These are phyloP conservation scores for Falco biarmicus DNA, from an alignment of 2,797 vertebrate species.

Conservation along the genomic window DNA sequence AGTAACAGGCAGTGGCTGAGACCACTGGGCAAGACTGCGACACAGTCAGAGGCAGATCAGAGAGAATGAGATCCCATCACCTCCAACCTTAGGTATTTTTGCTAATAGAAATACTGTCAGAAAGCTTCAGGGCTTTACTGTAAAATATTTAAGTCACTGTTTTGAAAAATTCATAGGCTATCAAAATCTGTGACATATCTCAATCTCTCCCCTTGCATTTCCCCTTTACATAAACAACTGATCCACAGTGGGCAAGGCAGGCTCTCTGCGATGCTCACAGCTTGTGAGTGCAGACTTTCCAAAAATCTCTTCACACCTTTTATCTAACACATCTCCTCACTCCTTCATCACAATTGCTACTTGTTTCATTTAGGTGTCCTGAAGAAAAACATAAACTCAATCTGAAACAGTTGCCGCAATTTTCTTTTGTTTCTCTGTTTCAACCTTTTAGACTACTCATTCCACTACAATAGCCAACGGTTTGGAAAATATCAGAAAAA, in stretches of 20 bases:
- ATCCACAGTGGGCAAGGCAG: background rate
- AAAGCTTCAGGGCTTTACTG: background rate
- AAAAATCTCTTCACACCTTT: background rate
- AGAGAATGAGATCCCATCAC: background rate
- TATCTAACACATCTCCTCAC: background rate
- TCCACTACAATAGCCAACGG: background rate
- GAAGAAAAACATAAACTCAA: background rate
- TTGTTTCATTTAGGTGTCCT: background rate
- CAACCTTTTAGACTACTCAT: background rate
- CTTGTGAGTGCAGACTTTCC: background rate
- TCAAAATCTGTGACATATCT: background rate
- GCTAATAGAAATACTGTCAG: background rate
- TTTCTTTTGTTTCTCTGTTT: background rate
- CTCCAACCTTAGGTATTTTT: background rate
- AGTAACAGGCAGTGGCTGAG: background rate
- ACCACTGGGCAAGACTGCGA: background rate
- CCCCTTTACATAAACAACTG: background rate
- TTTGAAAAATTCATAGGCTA: background rate
- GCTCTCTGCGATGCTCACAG: rapidly evolving
- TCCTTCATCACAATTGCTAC: background rate
- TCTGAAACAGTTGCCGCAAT: background rate
- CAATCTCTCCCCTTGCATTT: background rate
- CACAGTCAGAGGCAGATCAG: background rate
- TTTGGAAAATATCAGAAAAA: background rate
- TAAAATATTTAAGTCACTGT: background rate